Evolutionary conservation across 1,140 invertebrate genomes (phyloP).

Genomic region (Carposina sasakii): DNA sequence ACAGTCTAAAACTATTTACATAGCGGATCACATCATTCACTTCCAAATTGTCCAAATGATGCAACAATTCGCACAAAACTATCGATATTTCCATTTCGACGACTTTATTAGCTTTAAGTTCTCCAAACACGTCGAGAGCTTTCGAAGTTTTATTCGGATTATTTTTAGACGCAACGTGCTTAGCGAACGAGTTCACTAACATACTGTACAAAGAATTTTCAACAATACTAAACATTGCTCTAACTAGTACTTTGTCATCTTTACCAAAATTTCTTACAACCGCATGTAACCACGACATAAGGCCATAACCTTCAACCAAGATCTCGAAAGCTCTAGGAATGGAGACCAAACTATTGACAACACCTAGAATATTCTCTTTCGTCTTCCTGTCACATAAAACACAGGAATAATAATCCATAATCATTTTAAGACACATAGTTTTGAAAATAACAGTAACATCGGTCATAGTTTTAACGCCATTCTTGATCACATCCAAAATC

Average conservation of each 20-base stretch:
- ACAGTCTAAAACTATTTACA: slow-evolving; percentile 35
- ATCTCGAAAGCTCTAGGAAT: slow-evolving; percentile 75
- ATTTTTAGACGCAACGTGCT: slow-evolving; percentile 27
- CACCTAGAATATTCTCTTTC: slow-evolving; percentile 76
- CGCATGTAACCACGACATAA: slow-evolving; percentile 75
- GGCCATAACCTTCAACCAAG: slow-evolving; percentile 75
- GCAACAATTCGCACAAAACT: slow-evolving; percentile 39
- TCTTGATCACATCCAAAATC: slow-evolving; percentile 78
- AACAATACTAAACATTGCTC: slow-evolving; percentile 32
- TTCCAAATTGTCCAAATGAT: slow-evolving; percentile 31
- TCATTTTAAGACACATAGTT: slow-evolving; percentile 72
- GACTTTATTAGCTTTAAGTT: slow-evolving; percentile 52
- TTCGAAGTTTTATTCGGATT: slow-evolving; percentile 24
- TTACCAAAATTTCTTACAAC: slow-evolving; percentile 37
- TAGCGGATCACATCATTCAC: slow-evolving; percentile 38
- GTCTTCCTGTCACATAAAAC: slow-evolving; percentile 64
- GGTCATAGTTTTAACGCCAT: slow-evolving; percentile 74
- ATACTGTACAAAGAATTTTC: slow-evolving; percentile 46
- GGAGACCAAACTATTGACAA: slow-evolving; percentile 74
- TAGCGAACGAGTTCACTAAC: slow-evolving; percentile 33
- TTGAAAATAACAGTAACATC: slow-evolving; percentile 70
- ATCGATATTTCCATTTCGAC: slow-evolving; percentile 47
- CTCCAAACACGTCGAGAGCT: slow-evolving; percentile 21
- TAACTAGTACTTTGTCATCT: slow-evolving; percentile 38
- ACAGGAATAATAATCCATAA: slow-evolving; percentile 71